Conservation (phyloP, 1,140 invertebrate species). For the Aphaenogaster floridana region DNA sequence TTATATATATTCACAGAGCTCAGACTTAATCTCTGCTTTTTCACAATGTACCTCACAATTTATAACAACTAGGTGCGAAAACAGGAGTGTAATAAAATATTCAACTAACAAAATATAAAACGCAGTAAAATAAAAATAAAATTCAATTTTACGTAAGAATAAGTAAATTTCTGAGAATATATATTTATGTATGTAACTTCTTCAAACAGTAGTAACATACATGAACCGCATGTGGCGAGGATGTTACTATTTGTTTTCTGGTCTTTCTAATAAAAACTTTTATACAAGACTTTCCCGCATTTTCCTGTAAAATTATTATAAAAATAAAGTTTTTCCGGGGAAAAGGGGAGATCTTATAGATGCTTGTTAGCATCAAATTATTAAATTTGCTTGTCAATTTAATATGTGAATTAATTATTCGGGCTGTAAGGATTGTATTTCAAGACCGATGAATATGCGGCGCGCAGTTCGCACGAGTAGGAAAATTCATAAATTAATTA, state of each 20-base stretch:
- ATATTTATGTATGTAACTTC: not conserved
- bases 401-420: too few relatives aligned
- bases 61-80: not conserved
- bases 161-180: not conserved
- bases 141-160: slow-evolving; percentile 16
- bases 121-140: not conserved
- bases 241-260: not conserved
- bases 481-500: too few relatives aligned
- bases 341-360: too few relatives aligned
- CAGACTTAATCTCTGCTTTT: not conserved
- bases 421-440: too few relatives aligned
- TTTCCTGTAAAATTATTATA: not conserved
- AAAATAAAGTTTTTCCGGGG: not conserved
- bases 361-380: too few relatives aligned
- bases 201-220: not conserved
- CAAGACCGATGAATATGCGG: too few relatives aligned
- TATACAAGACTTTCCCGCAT: not conserved
- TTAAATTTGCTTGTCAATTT: too few relatives aligned
- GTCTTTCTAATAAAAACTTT: not conserved
- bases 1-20: not conserved
- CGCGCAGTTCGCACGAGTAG: too few relatives aligned
- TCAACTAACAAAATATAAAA: not conserved
- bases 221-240: not conserved
- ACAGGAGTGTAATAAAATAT: not conserved
- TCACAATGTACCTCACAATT: not conserved